Evolutionary conservation across 2,113 vertebrate species (phyloP).

Genomic region (Ptilonorhynchus violaceus): DNA sequence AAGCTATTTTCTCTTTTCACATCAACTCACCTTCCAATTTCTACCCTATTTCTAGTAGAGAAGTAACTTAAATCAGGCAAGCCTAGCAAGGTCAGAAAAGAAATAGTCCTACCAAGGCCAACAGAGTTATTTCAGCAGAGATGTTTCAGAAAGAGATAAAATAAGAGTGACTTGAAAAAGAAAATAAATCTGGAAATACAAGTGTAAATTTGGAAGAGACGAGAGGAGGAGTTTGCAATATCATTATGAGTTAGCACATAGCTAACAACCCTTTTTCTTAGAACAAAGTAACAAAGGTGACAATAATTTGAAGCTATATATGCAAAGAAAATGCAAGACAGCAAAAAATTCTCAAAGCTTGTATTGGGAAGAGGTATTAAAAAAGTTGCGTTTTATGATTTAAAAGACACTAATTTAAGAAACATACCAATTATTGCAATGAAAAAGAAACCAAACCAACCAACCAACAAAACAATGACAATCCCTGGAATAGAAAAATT

Average conservation of each 20-base stretch:
- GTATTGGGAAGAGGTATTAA: neutral
- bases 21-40: neutral
- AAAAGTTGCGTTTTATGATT: neutral
- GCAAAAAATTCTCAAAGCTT: neutral
- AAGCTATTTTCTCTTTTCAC: neutral
- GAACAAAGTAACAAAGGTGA: neutral
- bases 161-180: neutral
- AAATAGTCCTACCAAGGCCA: neutral
- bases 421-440: neutral
- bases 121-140: neutral
- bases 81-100: neutral
- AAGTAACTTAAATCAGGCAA: neutral
- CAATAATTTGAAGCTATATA: neutral
- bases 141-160: neutral
- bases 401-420: neutral
- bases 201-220: neutral
- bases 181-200: neutral
- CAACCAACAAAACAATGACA: rapidly evolving
- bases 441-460: neutral
- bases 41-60: neutral
- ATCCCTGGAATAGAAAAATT: neutral
- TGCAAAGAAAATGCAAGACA: neutral
- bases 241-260: neutral
- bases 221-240: neutral
- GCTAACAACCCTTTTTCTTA: neutral